Evolutionary conservation across 2,888 invertebrate species (phyloP).

Genomic region (Actias luna): DNA sequence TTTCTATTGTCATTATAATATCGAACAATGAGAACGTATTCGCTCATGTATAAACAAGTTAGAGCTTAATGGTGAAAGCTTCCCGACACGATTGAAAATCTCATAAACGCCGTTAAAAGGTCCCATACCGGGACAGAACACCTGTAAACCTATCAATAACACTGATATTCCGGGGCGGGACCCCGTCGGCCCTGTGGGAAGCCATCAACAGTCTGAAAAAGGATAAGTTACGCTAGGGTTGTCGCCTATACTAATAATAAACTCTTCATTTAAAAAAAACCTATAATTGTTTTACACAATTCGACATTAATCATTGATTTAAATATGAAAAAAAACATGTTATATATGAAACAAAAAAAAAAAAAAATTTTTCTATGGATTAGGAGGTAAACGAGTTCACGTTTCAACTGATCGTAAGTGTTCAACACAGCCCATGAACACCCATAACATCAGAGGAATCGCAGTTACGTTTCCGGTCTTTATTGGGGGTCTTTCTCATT

Average conservation of each 20-base stretch:
- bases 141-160: constrained; percentile 54
- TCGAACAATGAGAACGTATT: background rate
- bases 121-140: constrained; percentile 33
- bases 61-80: background rate
- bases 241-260: constrained; percentile 22
- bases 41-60: background rate
- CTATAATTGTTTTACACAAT: no score
- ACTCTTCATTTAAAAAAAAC: background rate
- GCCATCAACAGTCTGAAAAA: constrained; percentile 57
- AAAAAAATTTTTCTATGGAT: no score
- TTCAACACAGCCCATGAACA: no score
- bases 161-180: constrained; percentile 46
- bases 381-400: no score
- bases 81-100: constrained; percentile 20
- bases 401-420: no score
- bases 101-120: constrained; percentile 28
- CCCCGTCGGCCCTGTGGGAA: constrained; percentile 35
- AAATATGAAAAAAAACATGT: no score
- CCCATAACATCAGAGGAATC: no score
- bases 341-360: no score
- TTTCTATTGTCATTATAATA: background rate
- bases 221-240: constrained; percentile 60
- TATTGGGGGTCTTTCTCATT: no score
- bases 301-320: no score
- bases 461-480: no score